phyloP scores from a whole-genome alignment of 2,797 vertebrate species.

The Halcyon chelicuti region DNA sequence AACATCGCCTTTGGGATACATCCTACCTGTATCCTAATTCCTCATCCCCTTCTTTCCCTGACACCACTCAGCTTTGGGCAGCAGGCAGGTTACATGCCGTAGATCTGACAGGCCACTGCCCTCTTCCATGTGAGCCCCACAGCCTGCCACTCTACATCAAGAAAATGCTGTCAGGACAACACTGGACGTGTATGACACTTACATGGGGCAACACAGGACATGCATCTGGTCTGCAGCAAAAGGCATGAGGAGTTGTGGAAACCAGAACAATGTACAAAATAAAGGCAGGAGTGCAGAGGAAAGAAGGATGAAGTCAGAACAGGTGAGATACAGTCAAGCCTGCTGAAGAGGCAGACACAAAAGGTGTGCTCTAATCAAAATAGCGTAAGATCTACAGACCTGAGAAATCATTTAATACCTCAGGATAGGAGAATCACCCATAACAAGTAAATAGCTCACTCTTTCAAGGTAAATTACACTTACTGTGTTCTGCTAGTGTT shows the following conservation, averaged over 20 bases:
- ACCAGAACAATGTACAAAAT: background rate
- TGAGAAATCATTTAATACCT: background rate
- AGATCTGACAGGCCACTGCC: background rate
- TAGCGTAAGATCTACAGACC: background rate
- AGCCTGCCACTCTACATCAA: background rate
- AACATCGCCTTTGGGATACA: accelerated
- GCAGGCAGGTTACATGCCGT: background rate
- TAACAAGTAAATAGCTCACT: background rate
- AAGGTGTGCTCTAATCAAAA: background rate
- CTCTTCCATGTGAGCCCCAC: background rate
- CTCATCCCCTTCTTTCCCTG: background rate
- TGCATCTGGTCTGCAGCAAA: background rate
- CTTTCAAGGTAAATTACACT: background rate
- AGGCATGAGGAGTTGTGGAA: background rate
- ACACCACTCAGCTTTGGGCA: background rate
- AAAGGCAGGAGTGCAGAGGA: background rate
- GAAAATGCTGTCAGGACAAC: background rate
- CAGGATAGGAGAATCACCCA: background rate
- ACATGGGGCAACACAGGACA: accelerated
- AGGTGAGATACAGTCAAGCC: background rate
- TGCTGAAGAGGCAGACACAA: background rate
- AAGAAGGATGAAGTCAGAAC: background rate
- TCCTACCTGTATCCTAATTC: background rate
- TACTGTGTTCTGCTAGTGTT: background rate
- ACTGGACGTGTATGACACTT: accelerated